Percentiles rank a stretch among this genome's conserved stretches.
These are phyloP conservation scores for Aulostomus chinensis DNA, from an alignment of 2,797 vertebrate genomes.

Conservation along the genomic window DNA sequence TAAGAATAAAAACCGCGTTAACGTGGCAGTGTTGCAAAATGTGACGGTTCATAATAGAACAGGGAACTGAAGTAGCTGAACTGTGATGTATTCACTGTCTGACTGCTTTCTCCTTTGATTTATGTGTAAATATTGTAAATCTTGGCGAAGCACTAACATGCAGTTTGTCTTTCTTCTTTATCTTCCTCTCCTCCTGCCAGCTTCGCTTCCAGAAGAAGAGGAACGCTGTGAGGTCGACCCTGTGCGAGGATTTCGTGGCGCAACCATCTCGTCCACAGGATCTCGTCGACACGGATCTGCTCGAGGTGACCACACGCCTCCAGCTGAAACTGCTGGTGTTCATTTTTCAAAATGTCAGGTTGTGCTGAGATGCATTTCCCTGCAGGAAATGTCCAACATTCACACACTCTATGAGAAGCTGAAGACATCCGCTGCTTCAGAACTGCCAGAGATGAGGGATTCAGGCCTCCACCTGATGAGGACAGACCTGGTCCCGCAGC, in stretches of 20 bases:
- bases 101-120: no score
- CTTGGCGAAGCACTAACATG: no score
- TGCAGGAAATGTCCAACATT: conserved; percentile 90
- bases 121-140: no score
- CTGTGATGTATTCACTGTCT: no score
- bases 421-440: conserved; percentile 78
- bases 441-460: conserved; percentile 62
- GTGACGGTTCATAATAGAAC: no score
- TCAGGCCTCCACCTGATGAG: conserved; percentile 81
- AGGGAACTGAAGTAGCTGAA: no score
- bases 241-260: conserved; percentile 87
- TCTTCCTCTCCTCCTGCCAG: conserved; percentile 64
- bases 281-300: conserved; percentile 81
- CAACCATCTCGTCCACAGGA: conserved; percentile 82
- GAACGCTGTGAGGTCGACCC: conserved; percentile 34
- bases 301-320: conserved; percentile 81
- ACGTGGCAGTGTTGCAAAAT: no score
- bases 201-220: conserved; percentile 82
- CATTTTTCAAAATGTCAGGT: no score
- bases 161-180: no score
- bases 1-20: no score
- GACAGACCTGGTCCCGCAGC: conserved; percentile 80
- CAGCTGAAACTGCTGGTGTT: no score
- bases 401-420: conserved; percentile 88
- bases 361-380: background rate